Evolutionary conservation across 2,113 vertebrate genomes (phyloP).

Genomic region (Triplophysa dalaica): DNA sequence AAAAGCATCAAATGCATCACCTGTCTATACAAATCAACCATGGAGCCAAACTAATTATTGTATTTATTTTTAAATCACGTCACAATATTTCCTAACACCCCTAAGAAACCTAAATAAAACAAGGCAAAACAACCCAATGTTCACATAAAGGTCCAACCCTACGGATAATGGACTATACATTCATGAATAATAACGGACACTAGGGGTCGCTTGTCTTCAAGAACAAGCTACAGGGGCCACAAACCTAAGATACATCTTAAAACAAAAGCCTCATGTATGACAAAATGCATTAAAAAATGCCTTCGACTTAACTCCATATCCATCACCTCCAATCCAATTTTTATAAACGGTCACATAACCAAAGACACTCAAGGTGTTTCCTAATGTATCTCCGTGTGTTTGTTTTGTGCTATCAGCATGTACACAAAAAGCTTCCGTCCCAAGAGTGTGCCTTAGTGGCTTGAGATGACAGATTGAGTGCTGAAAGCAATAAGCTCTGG

Average conservation of each 20-base stretch:
- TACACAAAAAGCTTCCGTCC: conserved; percentile 1
- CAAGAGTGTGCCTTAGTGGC: conserved; percentile 1
- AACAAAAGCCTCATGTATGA: too few species aligned
- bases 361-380: neutral
- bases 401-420: neutral
- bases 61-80: too few species aligned
- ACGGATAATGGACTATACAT: too few species aligned
- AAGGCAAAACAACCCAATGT: too few species aligned
- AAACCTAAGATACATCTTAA: too few species aligned
- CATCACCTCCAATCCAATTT: neutral
- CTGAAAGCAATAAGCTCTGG: neutral
- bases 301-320: neutral
- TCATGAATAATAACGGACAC: neutral
- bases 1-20: too few species aligned
- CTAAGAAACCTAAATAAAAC: too few species aligned
- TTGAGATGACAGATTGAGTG: conserved; percentile 29
- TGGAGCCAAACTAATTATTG: neutral
- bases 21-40: neutral
- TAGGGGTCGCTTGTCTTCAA: neutral
- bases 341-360: neutral
- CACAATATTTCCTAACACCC: too few species aligned
- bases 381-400: neutral
- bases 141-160: too few species aligned
- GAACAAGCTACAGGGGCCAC: neutral
- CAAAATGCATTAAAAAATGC: too few species aligned